Conservation (phyloP, 2,797 vertebrate genomes). For the Pipistrellus nathusii region DNA sequence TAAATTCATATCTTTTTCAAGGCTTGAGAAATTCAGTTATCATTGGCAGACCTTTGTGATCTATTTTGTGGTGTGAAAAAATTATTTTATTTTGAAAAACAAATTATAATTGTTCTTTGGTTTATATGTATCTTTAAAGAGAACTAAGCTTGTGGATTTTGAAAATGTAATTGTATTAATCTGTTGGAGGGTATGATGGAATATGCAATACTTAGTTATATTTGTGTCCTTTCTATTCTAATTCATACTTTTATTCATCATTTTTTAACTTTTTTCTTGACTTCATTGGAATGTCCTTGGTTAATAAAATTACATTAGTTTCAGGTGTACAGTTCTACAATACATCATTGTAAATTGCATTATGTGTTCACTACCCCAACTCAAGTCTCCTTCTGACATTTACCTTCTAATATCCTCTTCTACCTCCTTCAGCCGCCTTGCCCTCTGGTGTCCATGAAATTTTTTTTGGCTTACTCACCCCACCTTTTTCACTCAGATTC, state of each 20-base stretch:
- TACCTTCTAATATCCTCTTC: not conserved
- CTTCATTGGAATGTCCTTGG: not conserved
- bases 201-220: not conserved
- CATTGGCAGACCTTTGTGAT: not conserved
- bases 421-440: not conserved
- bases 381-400: too few species aligned
- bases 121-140: slow-evolving; percentile 48
- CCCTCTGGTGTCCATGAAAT: not conserved
- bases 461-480: not conserved
- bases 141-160: slow-evolving; percentile 16
- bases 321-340: not conserved
- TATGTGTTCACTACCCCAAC: not conserved
- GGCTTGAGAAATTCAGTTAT: slow-evolving; percentile 42
- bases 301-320: not conserved
- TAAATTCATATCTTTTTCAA: slow-evolving; percentile 58
- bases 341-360: not conserved
- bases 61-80: not conserved
- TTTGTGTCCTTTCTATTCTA: not conserved
- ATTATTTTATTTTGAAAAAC: slow-evolving; percentile 33
- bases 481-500: not conserved
- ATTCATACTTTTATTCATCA: not conserved
- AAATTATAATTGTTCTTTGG: not conserved
- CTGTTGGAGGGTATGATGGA: not conserved
- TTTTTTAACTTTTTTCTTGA: not conserved
- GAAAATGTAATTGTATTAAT: slow-evolving; percentile 38